Base-by-base conservation (phyloP, 2,888 invertebrate genomes). In the Drosophila rellima region DNA sequence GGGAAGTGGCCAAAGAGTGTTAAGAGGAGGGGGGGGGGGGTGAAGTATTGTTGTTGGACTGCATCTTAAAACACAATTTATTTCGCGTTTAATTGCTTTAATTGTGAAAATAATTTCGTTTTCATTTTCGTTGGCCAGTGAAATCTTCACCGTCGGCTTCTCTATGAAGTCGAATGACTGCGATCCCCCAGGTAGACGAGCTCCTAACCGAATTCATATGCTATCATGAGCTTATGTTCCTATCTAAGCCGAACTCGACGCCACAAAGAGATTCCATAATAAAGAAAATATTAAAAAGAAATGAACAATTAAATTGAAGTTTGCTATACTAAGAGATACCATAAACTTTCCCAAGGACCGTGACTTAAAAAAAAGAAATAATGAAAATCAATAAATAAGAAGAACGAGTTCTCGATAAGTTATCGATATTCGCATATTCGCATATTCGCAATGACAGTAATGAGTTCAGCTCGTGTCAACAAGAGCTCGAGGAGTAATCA, bases 71-170 rank as follows among this genome's bases (percentile, higher is more conserved):
- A 74, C 55, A 76, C 63, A 84, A 83, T 88, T 81, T 84, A 79
- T 79, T 82, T 85, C 66, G 81, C 78, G 78, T 89, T 86, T 86
- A 88, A 89, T 85, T 89, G 86, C 84, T 78, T 64, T 86, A 88
- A 88, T 89, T 89, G 89, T 85, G 78, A 88, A 89, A 88, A 75
- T 70, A 88, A 88, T 88, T 86, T 88, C 86, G 78, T 85, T 88
- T 85, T 88, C 87, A 59, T 82, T 86, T 83, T 86, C 81, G 82
- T 85, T 73, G 82, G 60, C 50, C 65, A 85, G 82, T 88, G 82
- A 82, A 82, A 82, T 88, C 67, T 79, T 64, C 13, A 2, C 2
- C 44, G 76, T 45, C 76, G 76, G 75, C 70, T 35, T 39, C 48
- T 63, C 75, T 79, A 51, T 70, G 76, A 70, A 59, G 70, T 79